phyloP scores from a whole-genome alignment of 2,888 invertebrate species.

The Meloe dianella region DNA sequence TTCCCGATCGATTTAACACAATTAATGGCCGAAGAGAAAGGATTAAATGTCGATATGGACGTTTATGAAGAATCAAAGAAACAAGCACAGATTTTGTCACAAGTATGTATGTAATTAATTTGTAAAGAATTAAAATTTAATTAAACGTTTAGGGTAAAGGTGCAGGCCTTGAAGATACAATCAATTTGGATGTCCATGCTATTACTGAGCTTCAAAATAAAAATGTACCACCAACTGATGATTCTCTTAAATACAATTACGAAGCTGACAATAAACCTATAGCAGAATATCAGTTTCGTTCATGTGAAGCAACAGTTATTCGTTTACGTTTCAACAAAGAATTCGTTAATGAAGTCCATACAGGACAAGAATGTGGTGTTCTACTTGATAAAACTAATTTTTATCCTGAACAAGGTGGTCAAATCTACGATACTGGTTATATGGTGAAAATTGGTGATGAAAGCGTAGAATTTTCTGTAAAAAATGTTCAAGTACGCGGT shows the following conservation, averaged over 20 bases:
- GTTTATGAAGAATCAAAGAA: slow-evolving; percentile 93
- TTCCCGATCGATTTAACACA: slow-evolving; percentile 98
- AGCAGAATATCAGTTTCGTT: slow-evolving; percentile 77
- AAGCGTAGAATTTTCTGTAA: slow-evolving; percentile 88
- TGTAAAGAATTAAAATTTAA: neutral
- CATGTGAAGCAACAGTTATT: slow-evolving; percentile 77
- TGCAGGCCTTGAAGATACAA: slow-evolving; percentile 78
- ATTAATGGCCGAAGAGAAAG: slow-evolving; percentile 97
- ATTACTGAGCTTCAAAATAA: slow-evolving; percentile 86
- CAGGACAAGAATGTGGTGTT: slow-evolving; percentile 91
- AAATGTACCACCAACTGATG: slow-evolving; percentile 83
- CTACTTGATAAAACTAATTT: slow-evolving; percentile 92
- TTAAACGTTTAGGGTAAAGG: slow-evolving; percentile 71
- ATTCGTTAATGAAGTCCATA: slow-evolving; percentile 82
- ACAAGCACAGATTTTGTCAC: slow-evolving; percentile 86
- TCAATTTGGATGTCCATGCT: slow-evolving; percentile 93
- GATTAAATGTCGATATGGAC: slow-evolving; percentile 83
- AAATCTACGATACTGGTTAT: slow-evolving; percentile 95
- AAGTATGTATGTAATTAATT: slow-evolving; percentile 56
- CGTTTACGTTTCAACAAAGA: slow-evolving; percentile 79
- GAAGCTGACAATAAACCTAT: slow-evolving; percentile 67
- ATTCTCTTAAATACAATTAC: slow-evolving; percentile 91
- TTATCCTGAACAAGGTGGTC: slow-evolving; percentile 99
- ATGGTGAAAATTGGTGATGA: slow-evolving; percentile 83
- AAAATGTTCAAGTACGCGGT: slow-evolving; percentile 92